phyloP scores from a whole-genome alignment of 2,113 vertebrate genomes.

The Gobio gobio region DNA sequence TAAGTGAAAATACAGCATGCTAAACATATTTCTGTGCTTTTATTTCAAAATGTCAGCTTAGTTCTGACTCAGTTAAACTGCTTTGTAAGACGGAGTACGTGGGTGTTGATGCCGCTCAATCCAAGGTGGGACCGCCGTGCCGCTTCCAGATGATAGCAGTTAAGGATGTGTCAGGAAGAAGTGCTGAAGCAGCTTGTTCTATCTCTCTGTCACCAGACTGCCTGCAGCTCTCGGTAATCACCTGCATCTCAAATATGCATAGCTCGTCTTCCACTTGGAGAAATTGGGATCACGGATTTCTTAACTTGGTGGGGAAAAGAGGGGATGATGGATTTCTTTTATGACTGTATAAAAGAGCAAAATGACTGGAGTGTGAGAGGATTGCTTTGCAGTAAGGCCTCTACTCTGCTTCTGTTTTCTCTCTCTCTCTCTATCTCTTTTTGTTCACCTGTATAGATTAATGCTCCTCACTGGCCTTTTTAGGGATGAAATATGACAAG shows the following conservation, averaged over 20 bases:
- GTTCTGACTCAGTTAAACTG: constrained; percentile 28
- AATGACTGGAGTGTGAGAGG: background rate
- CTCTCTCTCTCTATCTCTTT: background rate
- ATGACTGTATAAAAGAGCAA: constrained; percentile 20
- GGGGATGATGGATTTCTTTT: constrained; percentile 26
- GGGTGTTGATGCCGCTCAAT: constrained; percentile 13
- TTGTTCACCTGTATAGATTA: background rate
- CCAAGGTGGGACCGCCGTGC: background rate
- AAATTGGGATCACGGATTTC: constrained; percentile 27
- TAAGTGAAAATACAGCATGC: background rate
- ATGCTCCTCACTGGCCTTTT: background rate
- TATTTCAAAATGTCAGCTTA: constrained; percentile 36
- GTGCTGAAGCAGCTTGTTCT: constrained; percentile 38
- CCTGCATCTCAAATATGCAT: constrained; percentile 40
- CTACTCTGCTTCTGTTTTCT: background rate
- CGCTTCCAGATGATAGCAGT: constrained; percentile 9
- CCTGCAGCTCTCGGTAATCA: constrained; percentile 26
- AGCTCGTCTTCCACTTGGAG: background rate
- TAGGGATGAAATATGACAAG: background rate
- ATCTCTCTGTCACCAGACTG: constrained; percentile 2
- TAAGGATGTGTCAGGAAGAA: constrained; percentile 39
- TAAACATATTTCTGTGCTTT: constrained; percentile 26
- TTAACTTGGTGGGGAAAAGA: constrained; percentile 10
- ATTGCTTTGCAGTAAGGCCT: background rate
- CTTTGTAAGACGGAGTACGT: constrained; percentile 7